Percentiles rank a stretch among this genome's conserved stretches.
phyloP scores from a whole-genome alignment of 2,797 vertebrate genomes.

The Leuciscus waleckii region DNA sequence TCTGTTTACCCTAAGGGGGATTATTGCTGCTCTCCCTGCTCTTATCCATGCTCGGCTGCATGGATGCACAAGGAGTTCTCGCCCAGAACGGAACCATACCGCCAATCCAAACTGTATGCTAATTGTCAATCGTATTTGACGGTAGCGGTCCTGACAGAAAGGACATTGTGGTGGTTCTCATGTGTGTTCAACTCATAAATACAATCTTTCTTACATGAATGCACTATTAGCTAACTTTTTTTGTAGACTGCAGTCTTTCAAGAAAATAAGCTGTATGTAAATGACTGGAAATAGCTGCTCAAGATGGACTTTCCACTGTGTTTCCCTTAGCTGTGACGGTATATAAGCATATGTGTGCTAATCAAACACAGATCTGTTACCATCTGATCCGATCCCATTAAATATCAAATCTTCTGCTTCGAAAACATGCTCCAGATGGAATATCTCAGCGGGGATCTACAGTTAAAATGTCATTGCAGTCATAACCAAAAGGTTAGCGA shows the following conservation, averaged over 20 bases:
- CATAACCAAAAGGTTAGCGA: slow-evolving; percentile 48
- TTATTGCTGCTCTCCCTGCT: too few relatives aligned
- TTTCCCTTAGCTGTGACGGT: neutral
- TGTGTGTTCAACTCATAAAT: neutral
- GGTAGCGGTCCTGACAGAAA: too few relatives aligned
- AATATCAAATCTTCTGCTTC: slow-evolving; percentile 12
- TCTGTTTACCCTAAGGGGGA: too few relatives aligned
- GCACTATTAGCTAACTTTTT: neutral
- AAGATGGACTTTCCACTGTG: neutral
- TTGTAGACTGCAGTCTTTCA: neutral
- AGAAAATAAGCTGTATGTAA: neutral
- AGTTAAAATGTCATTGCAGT: slow-evolving; percentile 50
- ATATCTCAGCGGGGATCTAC: slow-evolving; percentile 23
- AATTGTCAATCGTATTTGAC: too few relatives aligned
- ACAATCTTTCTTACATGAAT: neutral
- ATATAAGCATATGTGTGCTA: slow-evolving; percentile 18
- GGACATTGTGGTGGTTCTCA: neutral
- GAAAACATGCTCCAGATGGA: slow-evolving; percentile 41
- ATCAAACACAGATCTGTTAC: slow-evolving; percentile 35
- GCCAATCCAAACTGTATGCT: too few relatives aligned
- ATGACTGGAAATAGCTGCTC: neutral
- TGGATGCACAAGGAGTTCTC: too few relatives aligned
- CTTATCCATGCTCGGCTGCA: too few relatives aligned
- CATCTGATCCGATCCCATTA: slow-evolving; percentile 35
- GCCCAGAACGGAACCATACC: too few relatives aligned